A percentile compares a stretch with the other conserved stretches of the same genome.
phyloP scores from a whole-genome alignment of 2,888 invertebrate genomes.

The Yponomeuta sedellus region DNA sequence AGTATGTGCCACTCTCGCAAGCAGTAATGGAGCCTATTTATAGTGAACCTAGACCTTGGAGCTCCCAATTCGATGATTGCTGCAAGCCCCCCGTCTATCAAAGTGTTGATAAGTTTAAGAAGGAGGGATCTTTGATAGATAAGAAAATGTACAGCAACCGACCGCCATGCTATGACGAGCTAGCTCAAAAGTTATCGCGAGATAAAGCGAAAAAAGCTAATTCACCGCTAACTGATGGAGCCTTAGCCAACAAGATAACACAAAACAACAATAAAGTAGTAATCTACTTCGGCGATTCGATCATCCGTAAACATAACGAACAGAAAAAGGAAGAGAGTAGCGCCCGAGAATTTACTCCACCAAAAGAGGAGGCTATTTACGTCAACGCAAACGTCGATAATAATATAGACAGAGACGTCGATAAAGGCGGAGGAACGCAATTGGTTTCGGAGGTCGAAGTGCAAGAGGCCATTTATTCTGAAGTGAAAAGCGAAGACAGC shows the following conservation, averaged over 20 bases:
- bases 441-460: conserved; percentile 58
- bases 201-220: conserved; percentile 68
- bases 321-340: conserved; percentile 54
- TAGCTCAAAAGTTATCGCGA: conserved; percentile 59
- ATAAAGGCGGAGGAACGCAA: conserved; percentile 51
- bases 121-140: conserved; percentile 39
- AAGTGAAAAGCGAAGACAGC: conserved; percentile 47
- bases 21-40: conserved; percentile 59
- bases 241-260: conserved; percentile 63
- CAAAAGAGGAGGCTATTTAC: conserved; percentile 63
- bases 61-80: conserved; percentile 54
- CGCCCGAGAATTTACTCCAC: conserved; percentile 33
- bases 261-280: conserved; percentile 81
- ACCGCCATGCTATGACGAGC: conserved; percentile 69
- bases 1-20: conserved; percentile 63
- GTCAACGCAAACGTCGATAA: conserved; percentile 58
- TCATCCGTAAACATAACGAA: conserved; percentile 69
- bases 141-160: conserved; percentile 57
- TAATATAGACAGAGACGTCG: conserved; percentile 50
- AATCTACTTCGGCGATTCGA: conserved; percentile 83
- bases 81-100: conserved; percentile 65
- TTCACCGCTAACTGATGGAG: conserved; percentile 41
- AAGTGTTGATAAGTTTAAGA: conserved; percentile 60
- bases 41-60: conserved; percentile 63
- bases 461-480: conserved; percentile 65